Evolutionary conservation across 2,113 vertebrate species (phyloP).

Genomic region (Bucco capensis): DNA sequence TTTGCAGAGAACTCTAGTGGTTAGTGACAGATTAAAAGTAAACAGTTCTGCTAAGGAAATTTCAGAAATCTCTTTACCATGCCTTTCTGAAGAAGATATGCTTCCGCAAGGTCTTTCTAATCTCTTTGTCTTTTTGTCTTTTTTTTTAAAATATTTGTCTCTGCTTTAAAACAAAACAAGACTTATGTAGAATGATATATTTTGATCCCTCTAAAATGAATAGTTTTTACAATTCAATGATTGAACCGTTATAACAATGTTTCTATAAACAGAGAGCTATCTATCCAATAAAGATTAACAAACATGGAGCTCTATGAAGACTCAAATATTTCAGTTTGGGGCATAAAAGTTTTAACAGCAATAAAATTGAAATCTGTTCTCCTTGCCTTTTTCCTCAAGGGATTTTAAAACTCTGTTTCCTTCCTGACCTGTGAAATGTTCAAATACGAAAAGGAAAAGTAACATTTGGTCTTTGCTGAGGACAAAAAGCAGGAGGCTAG

Average conservation of each 20-base stretch:
- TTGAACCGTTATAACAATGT: conserved; percentile 31
- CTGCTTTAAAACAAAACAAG: too few species aligned
- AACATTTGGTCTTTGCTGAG: background rate
- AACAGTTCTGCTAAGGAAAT: background rate
- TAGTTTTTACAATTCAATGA: conserved; percentile 50
- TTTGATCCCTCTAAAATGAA: conserved; percentile 33
- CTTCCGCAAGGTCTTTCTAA: background rate
- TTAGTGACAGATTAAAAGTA: background rate
- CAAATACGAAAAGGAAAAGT: background rate
- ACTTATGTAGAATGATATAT: conserved; percentile 6
- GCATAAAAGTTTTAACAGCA: conserved; percentile 1
- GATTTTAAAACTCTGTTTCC: background rate
- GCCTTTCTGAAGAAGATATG: background rate
- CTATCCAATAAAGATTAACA: conserved; percentile 21
- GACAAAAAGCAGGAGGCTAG: background rate
- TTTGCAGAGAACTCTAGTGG: background rate
- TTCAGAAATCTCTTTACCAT: background rate
- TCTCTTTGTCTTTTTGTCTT: too few species aligned
- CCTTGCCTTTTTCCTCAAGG: background rate
- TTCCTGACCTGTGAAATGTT: background rate
- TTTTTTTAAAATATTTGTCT: background rate
- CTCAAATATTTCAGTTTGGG: conserved; percentile 42
- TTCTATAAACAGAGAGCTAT: conserved; percentile 53
- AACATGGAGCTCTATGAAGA: background rate
- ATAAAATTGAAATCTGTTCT: conserved; percentile 25